phyloP scores from a whole-genome alignment of 2,113 vertebrate genomes.

The Manacus vitellinus region DNA sequence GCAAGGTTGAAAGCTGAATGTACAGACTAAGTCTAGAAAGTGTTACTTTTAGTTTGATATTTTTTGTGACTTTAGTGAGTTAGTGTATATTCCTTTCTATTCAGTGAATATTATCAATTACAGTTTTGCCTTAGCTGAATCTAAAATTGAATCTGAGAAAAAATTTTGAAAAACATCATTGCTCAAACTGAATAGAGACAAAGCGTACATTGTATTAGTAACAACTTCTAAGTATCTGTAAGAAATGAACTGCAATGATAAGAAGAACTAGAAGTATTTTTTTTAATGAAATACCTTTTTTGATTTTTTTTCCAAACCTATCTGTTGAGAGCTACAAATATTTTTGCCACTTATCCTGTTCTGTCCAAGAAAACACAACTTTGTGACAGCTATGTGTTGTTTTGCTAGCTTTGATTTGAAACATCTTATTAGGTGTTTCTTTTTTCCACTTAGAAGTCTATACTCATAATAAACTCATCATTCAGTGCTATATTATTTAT shows the following conservation, averaged over 20 bases:
- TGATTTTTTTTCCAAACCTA: neutral
- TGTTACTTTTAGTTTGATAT: neutral
- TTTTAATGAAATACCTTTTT: neutral
- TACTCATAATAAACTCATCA: neutral
- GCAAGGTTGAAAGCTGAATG: neutral
- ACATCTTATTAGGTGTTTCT: neutral
- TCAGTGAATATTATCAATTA: neutral
- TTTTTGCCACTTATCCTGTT: neutral
- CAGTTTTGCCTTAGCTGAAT: neutral
- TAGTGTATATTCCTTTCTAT: neutral
- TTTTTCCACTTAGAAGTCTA: neutral
- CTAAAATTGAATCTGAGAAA: neutral
- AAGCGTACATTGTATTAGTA: neutral
- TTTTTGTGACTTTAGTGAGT: neutral
- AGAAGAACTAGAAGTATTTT: neutral
- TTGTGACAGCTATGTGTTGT: neutral
- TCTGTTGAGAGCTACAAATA: neutral
- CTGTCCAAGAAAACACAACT: neutral
- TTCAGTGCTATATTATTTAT: neutral
- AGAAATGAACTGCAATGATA: neutral
- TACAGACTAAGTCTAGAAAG: neutral
- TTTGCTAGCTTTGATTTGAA: neutral
- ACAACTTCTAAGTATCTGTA: neutral
- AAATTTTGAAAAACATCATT: neutral
- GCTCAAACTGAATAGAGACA: neutral